Evolutionary conservation across 1,140 invertebrate genomes (phyloP), one percentile per base, ranked within the genome.

Genomic region (Nasonia giraulti): DNA sequence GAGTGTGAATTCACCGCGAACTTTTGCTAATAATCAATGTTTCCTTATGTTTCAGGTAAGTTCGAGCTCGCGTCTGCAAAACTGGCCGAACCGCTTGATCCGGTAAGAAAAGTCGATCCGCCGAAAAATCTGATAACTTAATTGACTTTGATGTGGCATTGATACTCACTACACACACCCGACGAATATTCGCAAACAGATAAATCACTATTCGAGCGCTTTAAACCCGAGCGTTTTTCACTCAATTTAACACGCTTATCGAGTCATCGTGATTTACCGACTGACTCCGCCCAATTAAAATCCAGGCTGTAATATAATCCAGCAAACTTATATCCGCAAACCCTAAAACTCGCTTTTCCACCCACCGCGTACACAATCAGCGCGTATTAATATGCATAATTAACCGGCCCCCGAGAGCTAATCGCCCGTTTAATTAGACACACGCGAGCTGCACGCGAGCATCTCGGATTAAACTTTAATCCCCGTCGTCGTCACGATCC

Each of bases 361-460:
- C 50, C 50, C 17, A 55, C 50, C 68, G n/a, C 68, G 17, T 20
- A 23, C 68, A 11, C 6, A 71, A 84, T 79, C 78, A 37, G n/a
- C 77, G 37, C 7, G 20, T 77, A 77, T 69, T 76, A 66, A 85
- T 81, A 37, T 62, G 73, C 73, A 73, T 73, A 81, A 85, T 85
- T 85, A 80, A 50, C 17, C 37, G 37, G n/a, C 14, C 23, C 12
- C 7, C 31, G 44, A 44, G 40, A 20, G 33, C 77, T 80, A 84
- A 80, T 80, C 83, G 83, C 50, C 66, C 69, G 69, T 47, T 31
- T 23, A 14, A 55, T 74, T 85, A 85, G 80, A 75, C 75, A 80
- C 50, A 75, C 31, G 23, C 71, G 23, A 23, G 6, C 23, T n/a
- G 31, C 55, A 68, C 10, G 77, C 47, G 55, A 62, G 77, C 33